Conservation (phyloP, 2,797 vertebrate genomes). For the Chrysocyon brachyurus region DNA sequence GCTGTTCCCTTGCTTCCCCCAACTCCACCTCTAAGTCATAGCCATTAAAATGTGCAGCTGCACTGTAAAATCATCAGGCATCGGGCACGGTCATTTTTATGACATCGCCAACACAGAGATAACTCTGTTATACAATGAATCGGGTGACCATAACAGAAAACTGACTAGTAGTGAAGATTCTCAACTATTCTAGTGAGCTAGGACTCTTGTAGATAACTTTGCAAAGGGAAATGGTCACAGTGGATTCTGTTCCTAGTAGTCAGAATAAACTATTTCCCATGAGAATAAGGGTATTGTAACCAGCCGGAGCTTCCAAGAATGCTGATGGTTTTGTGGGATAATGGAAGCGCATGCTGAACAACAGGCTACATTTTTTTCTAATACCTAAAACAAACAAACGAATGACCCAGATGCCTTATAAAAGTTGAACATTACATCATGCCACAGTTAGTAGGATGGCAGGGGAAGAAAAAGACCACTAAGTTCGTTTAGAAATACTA, state of each 20-base stretch:
- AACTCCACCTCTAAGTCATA: background rate
- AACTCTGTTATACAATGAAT: background rate
- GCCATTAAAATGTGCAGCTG: background rate
- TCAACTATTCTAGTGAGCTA: background rate
- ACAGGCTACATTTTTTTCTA: background rate
- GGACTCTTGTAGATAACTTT: background rate
- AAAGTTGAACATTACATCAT: background rate
- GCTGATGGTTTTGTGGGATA: background rate
- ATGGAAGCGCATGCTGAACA: background rate
- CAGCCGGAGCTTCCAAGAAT: conserved; percentile 19
- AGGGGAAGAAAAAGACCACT: background rate
- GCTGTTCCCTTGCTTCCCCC: background rate
- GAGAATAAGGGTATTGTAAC: background rate
- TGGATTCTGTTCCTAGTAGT: background rate
- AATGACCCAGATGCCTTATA: background rate
- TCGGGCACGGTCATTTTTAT: background rate
- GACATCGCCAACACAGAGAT: background rate
- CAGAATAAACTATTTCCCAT: background rate
- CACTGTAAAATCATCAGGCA: background rate
- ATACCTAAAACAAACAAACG: conserved; percentile 17
- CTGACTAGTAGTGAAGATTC: background rate
- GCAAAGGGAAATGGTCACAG: background rate
- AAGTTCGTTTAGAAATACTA: conserved; percentile 16
- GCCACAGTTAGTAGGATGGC: background rate
- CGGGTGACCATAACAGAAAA: background rate